Percentiles rank a stretch among this genome's conserved stretches.
phyloP scores from a whole-genome alignment of 1,140 invertebrate genomes.

The Pseudomyrmex flavicornis region DNA sequence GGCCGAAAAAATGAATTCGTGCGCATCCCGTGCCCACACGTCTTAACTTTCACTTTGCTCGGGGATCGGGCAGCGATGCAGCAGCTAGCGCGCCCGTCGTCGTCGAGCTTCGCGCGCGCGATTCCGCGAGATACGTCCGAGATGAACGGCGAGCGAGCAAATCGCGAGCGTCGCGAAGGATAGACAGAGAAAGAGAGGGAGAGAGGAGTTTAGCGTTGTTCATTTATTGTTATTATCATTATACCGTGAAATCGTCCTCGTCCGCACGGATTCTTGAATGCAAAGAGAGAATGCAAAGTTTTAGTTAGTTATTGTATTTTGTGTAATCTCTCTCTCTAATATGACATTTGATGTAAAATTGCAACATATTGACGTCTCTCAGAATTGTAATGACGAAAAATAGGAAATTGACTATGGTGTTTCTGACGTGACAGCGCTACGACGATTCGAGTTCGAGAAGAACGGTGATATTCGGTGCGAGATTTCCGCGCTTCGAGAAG shows the following conservation, averaged over 20 bases:
- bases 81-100: slow-evolving; percentile 62
- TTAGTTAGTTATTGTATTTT: background rate
- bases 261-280: background rate
- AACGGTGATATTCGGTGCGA: slow-evolving; percentile 50
- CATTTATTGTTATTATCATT: too few relatives aligned
- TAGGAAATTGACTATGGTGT: background rate
- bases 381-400: background rate
- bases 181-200: background rate
- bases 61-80: slow-evolving; percentile 80
- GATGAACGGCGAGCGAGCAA: slow-evolving; percentile 30
- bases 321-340: background rate
- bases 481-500: slow-evolving; percentile 53
- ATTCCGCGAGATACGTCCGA: slow-evolving; percentile 75
- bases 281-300: background rate
- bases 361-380: background rate
- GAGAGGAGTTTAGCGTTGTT: background rate
- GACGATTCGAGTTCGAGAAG: background rate
- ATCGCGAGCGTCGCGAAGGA: slow-evolving; percentile 15
- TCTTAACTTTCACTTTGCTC: slow-evolving; percentile 85
- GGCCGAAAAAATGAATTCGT: slow-evolving; percentile 86
- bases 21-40: slow-evolving; percentile 86
- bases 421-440: slow-evolving; percentile 29
- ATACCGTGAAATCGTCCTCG: background rate
- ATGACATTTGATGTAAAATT: background rate
- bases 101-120: slow-evolving; percentile 75